Evolutionary conservation across 2,113 vertebrate species (phyloP), one percentile per base, ranked within the genome.

Genomic region (Tangachromis dhanisi): DNA sequence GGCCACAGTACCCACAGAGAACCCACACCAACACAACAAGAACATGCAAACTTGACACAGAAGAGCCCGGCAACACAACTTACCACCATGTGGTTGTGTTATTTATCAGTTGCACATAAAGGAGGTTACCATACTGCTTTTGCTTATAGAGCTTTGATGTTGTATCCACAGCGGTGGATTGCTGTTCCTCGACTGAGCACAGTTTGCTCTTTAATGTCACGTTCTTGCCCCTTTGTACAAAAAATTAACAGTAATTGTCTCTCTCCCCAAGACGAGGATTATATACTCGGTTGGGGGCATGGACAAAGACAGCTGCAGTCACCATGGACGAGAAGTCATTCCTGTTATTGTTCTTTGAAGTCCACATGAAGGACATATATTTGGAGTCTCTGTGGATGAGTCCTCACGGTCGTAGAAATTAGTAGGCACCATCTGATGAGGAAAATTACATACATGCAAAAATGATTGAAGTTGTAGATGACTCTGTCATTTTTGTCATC

Each of bases 321-420:
- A 0, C 42, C 24, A n/a, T 29, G 14, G 71, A 76, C 6, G 2
- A 29, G 71, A 47, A 19, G 40, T 49, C 24, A 76, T 76, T 49
- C 3, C 68, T 49, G 71, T 31, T 76, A 47, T 76, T 49, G 42
- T 76, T 47, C 40, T 49, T 76, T 76, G 71, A 76, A 76, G 71
- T 19, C 40, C 68, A 29, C 14, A 26, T 29, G 68, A 47, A 47
- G 21, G 40, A 47, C 6, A 17, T 29, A 17, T 47, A 26, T 29
- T 45, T 73, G 9, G 68, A 17, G 68, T 45, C 68, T 73, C 21
- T 47, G 68, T 0, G 9, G 21, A 73, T 26, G 40, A 45, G 21
- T 26, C 68, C 14, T 73, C 68, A 3, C 3, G 4, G 40, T 73
- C 0, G 2, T 45, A 2, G 42, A 47, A 73, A 47, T 47, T 47